Base-by-base conservation (phyloP, 1,140 invertebrate genomes). In the Cryptotermes secundus region DNA sequence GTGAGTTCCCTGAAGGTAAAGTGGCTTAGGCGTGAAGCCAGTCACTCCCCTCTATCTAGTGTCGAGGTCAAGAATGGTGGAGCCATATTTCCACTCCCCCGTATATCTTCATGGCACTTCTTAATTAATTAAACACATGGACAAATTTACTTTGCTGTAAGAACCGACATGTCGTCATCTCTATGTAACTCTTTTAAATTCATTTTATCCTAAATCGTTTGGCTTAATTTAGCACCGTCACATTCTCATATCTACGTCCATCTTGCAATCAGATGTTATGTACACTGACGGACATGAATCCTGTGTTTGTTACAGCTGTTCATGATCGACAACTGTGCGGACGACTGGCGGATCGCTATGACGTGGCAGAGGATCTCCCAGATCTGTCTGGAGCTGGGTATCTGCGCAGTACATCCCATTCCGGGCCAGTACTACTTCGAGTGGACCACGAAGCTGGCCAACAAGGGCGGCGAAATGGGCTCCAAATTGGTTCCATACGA, bases 291-390 rank as follows among this genome's bases (percentile, higher is more conserved):
- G n/a, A n/a, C 4, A 12, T 38, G 38, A 38, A 38, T 7, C 36
- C 26, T 35, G 7, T 42, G 42, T 72, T 22, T 35, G 34, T 65
- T 65, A 4, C 72, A 99, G 97, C 93, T 99, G 91, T 99, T 99
- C 92, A 98, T 99, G 96, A 99, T 99, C 92, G 97, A 99, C 93
- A 99, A 99, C 93, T 99, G 98, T 92, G 98, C 99, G 83, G 99
- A 99, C 91, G 99, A 99, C 92, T 99, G 99, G 99, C 93, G 98
- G 89, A 99, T 99, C 91, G 98, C 99, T 86, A 98, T 99, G 95
- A 99, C 98, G 85, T 98, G 96, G 95, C 96, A 98, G 91, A 92
- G 98, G 89, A 97, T 98, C 91, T 93, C 94, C 86, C 97, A 99
- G 91, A 98, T 99, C 88, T 92, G 94, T 49, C 92, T 99, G 87